phyloP scores from a whole-genome alignment of 2,113 vertebrate genomes.

The Nyctereutes procyonoides region DNA sequence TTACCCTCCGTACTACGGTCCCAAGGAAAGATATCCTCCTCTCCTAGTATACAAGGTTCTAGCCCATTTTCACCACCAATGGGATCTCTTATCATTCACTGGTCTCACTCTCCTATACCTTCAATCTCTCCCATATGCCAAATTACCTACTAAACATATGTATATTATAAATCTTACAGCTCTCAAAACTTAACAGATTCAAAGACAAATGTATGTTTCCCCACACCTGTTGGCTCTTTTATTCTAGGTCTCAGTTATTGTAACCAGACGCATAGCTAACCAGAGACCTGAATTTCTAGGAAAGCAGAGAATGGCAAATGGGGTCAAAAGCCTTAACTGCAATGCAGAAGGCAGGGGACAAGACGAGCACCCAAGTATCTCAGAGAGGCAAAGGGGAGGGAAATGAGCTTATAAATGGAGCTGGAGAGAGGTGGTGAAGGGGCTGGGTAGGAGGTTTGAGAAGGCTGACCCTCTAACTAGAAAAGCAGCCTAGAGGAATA shows the following conservation, averaged over 20 bases:
- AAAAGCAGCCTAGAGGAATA: background rate
- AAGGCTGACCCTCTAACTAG: background rate
- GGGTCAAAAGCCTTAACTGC: background rate
- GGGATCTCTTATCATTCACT: background rate
- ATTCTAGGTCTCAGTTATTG: background rate
- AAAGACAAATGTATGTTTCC: background rate
- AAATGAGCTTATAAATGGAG: background rate
- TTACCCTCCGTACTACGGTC: background rate
- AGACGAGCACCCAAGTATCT: background rate
- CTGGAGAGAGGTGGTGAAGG: background rate
- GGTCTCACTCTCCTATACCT: background rate
- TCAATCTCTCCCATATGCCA: background rate
- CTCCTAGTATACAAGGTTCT: background rate
- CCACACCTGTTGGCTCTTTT: background rate
- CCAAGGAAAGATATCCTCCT: background rate
- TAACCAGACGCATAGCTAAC: background rate
- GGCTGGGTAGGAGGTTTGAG: background rate
- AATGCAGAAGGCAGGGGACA: background rate
- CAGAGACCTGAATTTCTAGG: background rate
- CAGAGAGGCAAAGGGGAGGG: background rate
- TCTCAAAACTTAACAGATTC: background rate
- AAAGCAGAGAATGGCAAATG: background rate
- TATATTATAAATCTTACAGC: background rate
- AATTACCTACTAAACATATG: background rate
- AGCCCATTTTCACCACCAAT: background rate